Conservation (phyloP, 2,888 invertebrate species). For the Drosophila quinaria region DNA sequence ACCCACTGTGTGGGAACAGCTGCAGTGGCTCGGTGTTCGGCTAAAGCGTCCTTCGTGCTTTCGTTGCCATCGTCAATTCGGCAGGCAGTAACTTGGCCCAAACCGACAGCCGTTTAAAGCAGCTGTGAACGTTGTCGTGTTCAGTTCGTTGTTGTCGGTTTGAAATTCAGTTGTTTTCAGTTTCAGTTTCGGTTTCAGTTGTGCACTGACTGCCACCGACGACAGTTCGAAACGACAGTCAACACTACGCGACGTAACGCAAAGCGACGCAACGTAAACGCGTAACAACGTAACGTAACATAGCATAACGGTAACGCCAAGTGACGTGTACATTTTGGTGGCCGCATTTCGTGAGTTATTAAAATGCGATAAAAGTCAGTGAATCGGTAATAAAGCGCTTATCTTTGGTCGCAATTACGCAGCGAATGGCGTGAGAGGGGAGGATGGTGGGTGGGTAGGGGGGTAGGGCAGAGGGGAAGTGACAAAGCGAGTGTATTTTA, state of each 20-base stretch:
- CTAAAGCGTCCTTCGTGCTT: constrained; percentile 28
- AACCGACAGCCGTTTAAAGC: constrained; percentile 59
- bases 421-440: constrained; percentile 8
- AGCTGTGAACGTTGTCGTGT: constrained; percentile 57
- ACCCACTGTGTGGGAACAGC: constrained; percentile 31
- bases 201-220: constrained; percentile 68
- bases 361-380: constrained; percentile 82
- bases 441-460: too few relatives aligned
- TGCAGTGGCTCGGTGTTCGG: constrained; percentile 48
- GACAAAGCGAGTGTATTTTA: constrained; percentile 41
- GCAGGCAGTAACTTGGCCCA: constrained; percentile 12
- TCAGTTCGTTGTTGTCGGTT: constrained; percentile 56
- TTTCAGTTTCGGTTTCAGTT: constrained; percentile 62
- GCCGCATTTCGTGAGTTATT: constrained; percentile 81
- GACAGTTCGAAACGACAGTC: constrained; percentile 42
- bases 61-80: constrained; percentile 13
- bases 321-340: constrained; percentile 55
- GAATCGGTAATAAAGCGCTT: constrained; percentile 83
- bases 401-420: constrained; percentile 79
- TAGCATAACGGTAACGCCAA: constrained; percentile 52
- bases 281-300: constrained; percentile 29
- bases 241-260: constrained; percentile 20
- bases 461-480: neutral
- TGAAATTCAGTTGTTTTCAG: constrained; percentile 31
- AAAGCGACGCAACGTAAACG: constrained; percentile 32